Conservation (phyloP, 1,140 invertebrate species). For the Bombus superbus region DNA sequence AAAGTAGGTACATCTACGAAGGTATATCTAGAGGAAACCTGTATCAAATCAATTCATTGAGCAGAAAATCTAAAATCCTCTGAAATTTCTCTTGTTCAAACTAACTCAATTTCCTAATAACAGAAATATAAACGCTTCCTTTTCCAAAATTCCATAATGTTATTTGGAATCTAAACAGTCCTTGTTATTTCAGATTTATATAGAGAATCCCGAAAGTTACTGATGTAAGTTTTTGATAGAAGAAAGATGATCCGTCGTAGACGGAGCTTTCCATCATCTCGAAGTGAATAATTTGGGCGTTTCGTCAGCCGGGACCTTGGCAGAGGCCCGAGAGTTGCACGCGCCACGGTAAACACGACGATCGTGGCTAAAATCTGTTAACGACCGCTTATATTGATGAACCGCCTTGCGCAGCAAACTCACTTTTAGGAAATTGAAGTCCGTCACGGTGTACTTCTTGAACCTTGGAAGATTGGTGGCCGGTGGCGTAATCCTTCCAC, state of each 20-base stretch:
- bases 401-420: constrained; percentile 37
- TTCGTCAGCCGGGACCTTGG: constrained; percentile 27
- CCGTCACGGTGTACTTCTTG: constrained; percentile 93
- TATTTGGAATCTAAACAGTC: not conserved
- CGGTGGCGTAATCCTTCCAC: constrained; percentile 91
- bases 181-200: not conserved
- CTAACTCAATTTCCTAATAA: not conserved
- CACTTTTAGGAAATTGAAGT: constrained; percentile 96
- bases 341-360: not conserved
- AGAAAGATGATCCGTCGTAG: not conserved
- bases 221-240: not conserved
- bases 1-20: not conserved
- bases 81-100: not conserved
- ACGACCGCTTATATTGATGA: not conserved
- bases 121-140: not conserved
- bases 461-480: constrained; percentile 93
- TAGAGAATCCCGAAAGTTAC: not conserved
- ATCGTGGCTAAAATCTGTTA: not conserved
- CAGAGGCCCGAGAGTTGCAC: not conserved
- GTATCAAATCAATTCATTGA: not conserved
- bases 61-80: not conserved
- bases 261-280: not conserved
- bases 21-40: not conserved
- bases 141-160: not conserved
- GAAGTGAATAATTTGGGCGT: constrained; percentile 6